Conservation (phyloP, 2,113 vertebrate genomes). For the Aythya baeri region DNA sequence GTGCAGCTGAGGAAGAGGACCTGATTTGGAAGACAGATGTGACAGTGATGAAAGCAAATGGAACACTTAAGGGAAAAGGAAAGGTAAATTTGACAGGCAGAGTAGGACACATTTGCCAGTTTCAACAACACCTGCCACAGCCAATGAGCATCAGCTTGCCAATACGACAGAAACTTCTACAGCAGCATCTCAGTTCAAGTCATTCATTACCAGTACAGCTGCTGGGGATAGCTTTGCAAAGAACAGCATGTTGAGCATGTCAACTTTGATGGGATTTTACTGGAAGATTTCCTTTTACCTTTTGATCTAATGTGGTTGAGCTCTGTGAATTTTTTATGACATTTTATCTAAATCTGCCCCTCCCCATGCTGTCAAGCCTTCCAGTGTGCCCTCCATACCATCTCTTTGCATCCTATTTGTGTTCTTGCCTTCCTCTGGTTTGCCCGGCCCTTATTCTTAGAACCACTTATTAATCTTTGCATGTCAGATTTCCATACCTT, state of each 20-base stretch:
- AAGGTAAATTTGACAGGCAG: constrained; percentile 3
- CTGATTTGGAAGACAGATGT: background rate
- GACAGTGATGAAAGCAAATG: constrained; percentile 29
- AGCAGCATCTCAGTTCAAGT: background rate
- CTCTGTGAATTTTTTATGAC: background rate
- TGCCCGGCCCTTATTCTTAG: background rate
- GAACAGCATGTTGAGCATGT: background rate
- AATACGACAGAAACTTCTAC: background rate
- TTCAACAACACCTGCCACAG: constrained; percentile 38
- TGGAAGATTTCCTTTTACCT: constrained; percentile 25
- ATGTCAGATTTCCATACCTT: background rate
- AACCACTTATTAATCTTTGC: background rate
- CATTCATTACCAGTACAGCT: background rate
- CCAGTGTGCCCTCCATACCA: background rate
- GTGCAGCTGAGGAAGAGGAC: background rate
- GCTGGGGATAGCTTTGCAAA: background rate
- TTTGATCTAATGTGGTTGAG: background rate
- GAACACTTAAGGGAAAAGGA: background rate
- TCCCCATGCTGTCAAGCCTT: rapidly evolving
- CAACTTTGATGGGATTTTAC: constrained; percentile 16
- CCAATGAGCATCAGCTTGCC: background rate
- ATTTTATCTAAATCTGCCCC: background rate
- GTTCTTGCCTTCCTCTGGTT: background rate
- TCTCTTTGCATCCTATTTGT: background rate
- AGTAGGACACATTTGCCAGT: background rate